Evolutionary conservation across 1,140 invertebrate genomes (phyloP).

Genomic region (Capitella teleta): DNA sequence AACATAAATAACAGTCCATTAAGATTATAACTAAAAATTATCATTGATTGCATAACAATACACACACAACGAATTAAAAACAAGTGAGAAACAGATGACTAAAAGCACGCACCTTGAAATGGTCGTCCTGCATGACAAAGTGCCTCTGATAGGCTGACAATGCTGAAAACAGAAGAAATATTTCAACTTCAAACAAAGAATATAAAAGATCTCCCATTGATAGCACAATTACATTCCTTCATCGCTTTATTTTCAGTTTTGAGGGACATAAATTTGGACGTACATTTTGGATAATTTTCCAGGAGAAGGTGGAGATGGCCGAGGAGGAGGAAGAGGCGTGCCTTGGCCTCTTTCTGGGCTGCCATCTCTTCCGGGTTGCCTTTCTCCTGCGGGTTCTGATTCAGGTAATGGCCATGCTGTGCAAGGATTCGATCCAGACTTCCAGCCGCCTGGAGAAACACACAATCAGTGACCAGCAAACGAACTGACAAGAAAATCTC

Average conservation of each 20-base stretch:
- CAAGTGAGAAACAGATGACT: no score
- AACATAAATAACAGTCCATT: no score
- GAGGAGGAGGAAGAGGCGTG: conserved; percentile 5
- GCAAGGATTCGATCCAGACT: no score
- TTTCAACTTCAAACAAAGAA: background rate
- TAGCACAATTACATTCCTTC: background rate
- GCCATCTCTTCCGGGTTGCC: background rate
- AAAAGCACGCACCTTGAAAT: conserved; percentile 4
- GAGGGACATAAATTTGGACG: background rate
- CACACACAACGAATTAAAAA: no score
- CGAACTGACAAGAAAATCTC: no score
- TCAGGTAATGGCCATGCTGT: background rate
- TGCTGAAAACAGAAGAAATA: background rate
- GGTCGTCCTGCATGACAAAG: background rate
- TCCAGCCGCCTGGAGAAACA: no score
- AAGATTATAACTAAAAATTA: no score
- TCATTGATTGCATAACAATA: no score
- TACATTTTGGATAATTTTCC: conserved; percentile 9
- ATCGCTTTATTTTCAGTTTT: background rate
- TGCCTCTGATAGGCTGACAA: conserved; percentile 2
- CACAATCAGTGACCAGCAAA: no score
- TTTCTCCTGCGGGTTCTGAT: background rate
- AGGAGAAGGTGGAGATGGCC: conserved; percentile 9
- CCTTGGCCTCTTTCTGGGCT: background rate
- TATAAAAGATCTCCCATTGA: background rate